Percentiles rank a stretch among this genome's conserved stretches.
Conservation (phyloP, 2,797 vertebrate species). For the Malurus leucopterus region DNA sequence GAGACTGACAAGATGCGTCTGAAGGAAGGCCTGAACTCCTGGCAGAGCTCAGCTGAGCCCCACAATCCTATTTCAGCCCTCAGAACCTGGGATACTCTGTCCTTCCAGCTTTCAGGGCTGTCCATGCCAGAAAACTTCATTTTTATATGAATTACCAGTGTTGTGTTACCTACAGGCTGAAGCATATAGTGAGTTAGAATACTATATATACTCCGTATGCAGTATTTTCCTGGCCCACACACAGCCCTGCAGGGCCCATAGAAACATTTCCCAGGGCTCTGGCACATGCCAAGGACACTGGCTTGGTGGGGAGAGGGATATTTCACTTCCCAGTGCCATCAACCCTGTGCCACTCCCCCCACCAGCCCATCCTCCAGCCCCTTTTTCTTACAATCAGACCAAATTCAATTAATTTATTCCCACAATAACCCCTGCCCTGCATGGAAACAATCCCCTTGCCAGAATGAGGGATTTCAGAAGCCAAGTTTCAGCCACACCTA, state of each 20-base stretch:
- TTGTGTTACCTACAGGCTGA: background rate
- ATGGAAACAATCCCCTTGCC: background rate
- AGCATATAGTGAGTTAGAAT: background rate
- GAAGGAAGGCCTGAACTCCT: background rate
- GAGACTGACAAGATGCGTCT: background rate
- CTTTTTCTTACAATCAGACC: background rate
- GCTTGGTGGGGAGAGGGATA: background rate
- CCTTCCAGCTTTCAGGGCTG: background rate
- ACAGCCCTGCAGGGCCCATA: background rate
- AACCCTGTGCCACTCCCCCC: background rate
- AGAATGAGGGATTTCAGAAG: background rate
- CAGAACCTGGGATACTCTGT: background rate
- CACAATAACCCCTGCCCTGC: background rate
- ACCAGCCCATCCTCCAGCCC: background rate
- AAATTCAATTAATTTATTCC: background rate
- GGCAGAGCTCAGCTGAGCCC: background rate
- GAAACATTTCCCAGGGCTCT: background rate
- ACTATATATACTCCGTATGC: background rate
- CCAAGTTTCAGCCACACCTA: constrained; percentile 35
- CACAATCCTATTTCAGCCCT: background rate
- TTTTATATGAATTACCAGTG: accelerated
- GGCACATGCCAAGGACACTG: background rate
- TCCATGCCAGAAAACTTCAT: accelerated
- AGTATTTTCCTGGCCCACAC: background rate
- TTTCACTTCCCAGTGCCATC: background rate